phyloP scores from a whole-genome alignment of 1,140 invertebrate species.

The Watersipora subatra region DNA sequence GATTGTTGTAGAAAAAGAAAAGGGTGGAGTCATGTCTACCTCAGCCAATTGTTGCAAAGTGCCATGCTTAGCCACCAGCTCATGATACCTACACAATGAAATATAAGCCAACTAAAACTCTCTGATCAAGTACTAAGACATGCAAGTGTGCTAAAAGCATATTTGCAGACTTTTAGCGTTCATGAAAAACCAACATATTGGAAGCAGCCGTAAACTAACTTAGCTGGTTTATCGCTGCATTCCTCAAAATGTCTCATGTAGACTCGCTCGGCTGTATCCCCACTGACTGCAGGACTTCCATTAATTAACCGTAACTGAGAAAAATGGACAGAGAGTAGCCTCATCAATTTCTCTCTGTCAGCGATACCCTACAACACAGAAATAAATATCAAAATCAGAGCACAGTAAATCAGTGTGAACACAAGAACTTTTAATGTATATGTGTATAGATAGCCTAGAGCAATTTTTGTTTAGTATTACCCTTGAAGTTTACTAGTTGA shows the following conservation, averaged over 20 bases:
- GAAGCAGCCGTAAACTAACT: too few relatives aligned
- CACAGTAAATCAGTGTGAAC: too few relatives aligned
- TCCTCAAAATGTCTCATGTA: background rate
- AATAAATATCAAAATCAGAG: too few relatives aligned
- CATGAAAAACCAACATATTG: too few relatives aligned
- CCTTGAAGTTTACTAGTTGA: too few relatives aligned
- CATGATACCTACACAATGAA: background rate
- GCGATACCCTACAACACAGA: background rate
- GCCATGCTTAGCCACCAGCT: background rate
- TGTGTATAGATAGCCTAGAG: too few relatives aligned
- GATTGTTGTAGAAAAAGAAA: background rate
- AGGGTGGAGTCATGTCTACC: background rate
- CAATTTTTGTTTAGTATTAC: too few relatives aligned
- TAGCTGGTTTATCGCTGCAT: too few relatives aligned
- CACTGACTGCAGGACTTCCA: background rate
- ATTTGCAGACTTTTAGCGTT: too few relatives aligned
- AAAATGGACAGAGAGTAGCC: background rate
- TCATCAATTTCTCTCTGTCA: conserved; percentile 1
- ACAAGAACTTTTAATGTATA: too few relatives aligned
- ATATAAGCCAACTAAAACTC: background rate
- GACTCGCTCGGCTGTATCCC: background rate
- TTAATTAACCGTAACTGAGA: background rate
- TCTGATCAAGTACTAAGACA: too few relatives aligned
- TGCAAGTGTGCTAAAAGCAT: too few relatives aligned
- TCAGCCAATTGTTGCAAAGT: background rate